Conservation (phyloP, 2,888 invertebrate species). For the Aproaerema taeniolella region DNA sequence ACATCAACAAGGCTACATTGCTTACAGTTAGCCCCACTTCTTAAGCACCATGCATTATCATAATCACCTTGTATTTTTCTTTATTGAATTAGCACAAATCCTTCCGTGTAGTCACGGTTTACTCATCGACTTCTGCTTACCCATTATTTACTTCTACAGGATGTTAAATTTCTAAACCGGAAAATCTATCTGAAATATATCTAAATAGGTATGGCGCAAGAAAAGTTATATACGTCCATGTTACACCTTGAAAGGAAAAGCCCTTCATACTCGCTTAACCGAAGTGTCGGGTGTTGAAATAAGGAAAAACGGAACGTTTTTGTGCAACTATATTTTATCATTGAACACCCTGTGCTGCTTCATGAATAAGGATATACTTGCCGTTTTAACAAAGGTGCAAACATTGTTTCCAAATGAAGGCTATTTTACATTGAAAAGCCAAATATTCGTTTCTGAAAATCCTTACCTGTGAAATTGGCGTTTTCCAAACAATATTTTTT, state of each 20-base stretch:
- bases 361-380: conserved; percentile 8
- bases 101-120: conserved; percentile 8
- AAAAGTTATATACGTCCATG: neutral
- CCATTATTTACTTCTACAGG: neutral
- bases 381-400: conserved; percentile 3
- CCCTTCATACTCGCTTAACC: neutral
- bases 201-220: neutral
- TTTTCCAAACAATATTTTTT: too few relatives aligned
- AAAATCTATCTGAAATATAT: neutral
- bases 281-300: conserved; percentile 6
- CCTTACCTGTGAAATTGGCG: too few relatives aligned
- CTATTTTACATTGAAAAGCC: neutral
- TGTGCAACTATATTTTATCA: conserved; percentile 3
- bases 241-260: neutral
- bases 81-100: conserved; percentile 11
- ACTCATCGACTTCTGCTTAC: neutral
- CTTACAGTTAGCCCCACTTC: too few relatives aligned
- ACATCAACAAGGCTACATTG: conserved; percentile 11
- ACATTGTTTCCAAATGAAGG: too few relatives aligned
- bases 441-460: neutral
- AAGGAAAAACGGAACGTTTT: conserved; percentile 7
- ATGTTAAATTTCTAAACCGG: neutral
- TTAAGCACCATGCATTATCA: neutral
- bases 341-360: conserved; percentile 9
- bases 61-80: neutral